Base-by-base conservation (phyloP, 2,797 vertebrate species). In the Lateolabrax maculatus region DNA sequence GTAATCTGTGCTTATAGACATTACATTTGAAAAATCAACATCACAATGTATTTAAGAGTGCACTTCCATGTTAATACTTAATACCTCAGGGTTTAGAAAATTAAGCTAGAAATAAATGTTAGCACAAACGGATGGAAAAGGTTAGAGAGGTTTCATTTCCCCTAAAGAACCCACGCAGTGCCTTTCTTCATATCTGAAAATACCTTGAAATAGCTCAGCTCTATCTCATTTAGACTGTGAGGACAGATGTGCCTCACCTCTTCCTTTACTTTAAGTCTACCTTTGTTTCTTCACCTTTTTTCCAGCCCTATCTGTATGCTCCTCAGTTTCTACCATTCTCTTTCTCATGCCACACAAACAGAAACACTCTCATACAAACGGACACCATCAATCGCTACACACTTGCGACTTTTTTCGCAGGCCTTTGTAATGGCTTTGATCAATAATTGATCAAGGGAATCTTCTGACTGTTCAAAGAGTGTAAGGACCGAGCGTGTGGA, bases 341-440 rank as follows among this genome's bases (percentile, higher is more conserved):
- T 68, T 56, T 69, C 64, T 77, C 48, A 34, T 39, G 29, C 27
- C 56, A 36, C 69, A 62, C 62, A 71, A 65, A 76, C 51, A 71
- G 48, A 80, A 76, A 74, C 80, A 71, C 65, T 66, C 63, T 43
- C 21, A 37, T 57, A 43, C 55, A 49, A 72, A 71, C 1, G 4
- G 62, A 61, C 73, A 71, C 44, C 49, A 15, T 23, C 34, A 82
- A 83, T 76, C 88, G 77, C 73, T 46, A 55, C 76, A 61, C 75
- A 79, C 74, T 71, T 3, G 60, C 5, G 23, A 85, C 86, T 79
- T 75, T 60, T 60, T 88, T 79, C 77, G 21, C 73, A 58, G 61
- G 77, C 81, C 84, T 84, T 90, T 91, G 84, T 90, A 91, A 94
- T 87, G 90, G 79, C 85, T 93, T 93, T 92, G 89, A 93, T 93